Percentiles rank a stretch among this genome's conserved stretches.
Conservation (phyloP, 92 coral and sea anemone species). For the Porites cylindrica region DNA sequence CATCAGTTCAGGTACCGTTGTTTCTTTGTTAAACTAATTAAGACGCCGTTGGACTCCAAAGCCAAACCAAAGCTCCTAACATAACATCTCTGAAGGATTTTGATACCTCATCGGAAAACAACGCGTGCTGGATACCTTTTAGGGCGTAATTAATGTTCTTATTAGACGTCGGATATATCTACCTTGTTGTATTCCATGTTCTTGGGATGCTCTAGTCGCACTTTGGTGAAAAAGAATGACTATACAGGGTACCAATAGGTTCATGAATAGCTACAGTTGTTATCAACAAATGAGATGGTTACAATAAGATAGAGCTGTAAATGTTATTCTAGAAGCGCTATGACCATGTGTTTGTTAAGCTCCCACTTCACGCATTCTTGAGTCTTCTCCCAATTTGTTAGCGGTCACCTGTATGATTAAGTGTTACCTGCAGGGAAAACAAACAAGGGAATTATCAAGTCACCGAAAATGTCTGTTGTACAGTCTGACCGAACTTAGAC, state of each 20-base stretch:
- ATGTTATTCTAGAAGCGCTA: neutral
- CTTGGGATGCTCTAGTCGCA: neutral
- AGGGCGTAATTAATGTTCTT: neutral
- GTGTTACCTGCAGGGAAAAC: conserved; percentile 22
- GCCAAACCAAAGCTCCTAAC: neutral
- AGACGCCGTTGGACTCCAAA: neutral
- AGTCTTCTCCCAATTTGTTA: neutral
- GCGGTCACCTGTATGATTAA: conserved; percentile 19
- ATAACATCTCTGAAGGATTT: neutral
- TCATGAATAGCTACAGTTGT: conserved; percentile 17
- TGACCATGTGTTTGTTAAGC: neutral
- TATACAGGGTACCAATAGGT: neutral
- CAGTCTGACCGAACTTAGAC: neutral
- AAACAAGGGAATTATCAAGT: neutral
- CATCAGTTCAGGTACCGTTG: neutral
- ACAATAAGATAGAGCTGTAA: neutral
- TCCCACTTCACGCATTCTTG: conserved; percentile 17
- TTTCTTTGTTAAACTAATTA: neutral
- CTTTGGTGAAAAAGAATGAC: neutral
- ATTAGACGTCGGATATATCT: neutral
- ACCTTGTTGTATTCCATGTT: conserved; percentile 39
- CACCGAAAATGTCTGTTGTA: neutral
- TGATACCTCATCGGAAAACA: neutral
- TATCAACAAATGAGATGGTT: neutral
- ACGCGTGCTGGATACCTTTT: neutral